Base-by-base conservation (phyloP, 2,113 vertebrate genomes). In the Clarias gariepinus region DNA sequence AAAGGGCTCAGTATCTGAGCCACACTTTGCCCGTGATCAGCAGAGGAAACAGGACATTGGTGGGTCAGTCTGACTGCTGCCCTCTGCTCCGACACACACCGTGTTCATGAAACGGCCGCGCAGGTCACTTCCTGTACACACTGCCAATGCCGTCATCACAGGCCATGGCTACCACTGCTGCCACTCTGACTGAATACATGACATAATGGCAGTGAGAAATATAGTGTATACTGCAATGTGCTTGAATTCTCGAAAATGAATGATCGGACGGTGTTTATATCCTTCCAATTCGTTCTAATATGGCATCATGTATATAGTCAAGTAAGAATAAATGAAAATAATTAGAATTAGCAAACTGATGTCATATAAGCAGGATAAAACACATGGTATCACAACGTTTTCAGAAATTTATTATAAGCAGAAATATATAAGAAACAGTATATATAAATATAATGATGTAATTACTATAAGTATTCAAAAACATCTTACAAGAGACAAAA, bases 81-180 rank as follows among this genome's bases (percentile, higher is more conserved):
- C 82, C 82, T 87, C 71, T 85, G 87, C 57, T 74, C 87, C 16
- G 66, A 81, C 78, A 28, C 16, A 25, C 71, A 87, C 28, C 68
- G 30, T 76, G 78, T 41, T 83, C 66, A 83, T 79, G 63, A 87
- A 79, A 19, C 9, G 55, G 21, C 33, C 25, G 83, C 73, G 88
- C 88, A 57, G 89, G 89, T 88, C 63, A 85, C 87, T 92, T 92
- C 87, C 86, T 83, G 89, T 88, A 83, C 81, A 89, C 78, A 79
- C 89, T 86, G 82, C 82, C 88, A 90, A 92, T 93, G 79, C 25
- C 91, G 92, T 93, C 91, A 87, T 91, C 84, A 74, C 90, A 91
- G 90, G 87, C 83, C 1, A 53, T 15, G 30, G 88, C 82, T 85
- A 77, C 88, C n/a, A n/a, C n/a, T 15, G 21, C 74, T 47, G 7